Evolutionary conservation across 2,797 vertebrate genomes (phyloP).

Genomic region (Acrossocheilus wenchowensis): DNA sequence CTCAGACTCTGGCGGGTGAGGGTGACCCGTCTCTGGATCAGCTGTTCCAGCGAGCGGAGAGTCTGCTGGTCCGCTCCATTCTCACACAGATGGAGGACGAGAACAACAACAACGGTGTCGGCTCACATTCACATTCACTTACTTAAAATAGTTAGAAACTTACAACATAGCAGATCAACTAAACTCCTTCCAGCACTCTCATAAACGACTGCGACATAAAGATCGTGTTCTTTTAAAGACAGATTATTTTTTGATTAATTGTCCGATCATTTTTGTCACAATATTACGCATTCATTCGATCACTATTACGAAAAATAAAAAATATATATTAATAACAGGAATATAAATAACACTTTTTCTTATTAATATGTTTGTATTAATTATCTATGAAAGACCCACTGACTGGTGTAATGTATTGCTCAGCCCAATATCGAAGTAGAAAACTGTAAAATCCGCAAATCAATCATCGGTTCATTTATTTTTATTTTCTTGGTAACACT

Average conservation of each 20-base stretch:
- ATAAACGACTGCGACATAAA: background rate
- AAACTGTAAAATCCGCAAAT: background rate
- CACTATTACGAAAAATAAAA: background rate
- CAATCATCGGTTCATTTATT: too few relatives aligned
- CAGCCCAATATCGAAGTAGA: too few relatives aligned
- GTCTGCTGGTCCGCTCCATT: constrained; percentile 78
- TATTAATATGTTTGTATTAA: background rate
- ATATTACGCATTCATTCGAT: background rate
- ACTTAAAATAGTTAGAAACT: background rate
- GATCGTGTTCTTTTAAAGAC: background rate
- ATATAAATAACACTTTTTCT: background rate
- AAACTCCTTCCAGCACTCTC: background rate
- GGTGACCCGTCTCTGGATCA: constrained; percentile 75
- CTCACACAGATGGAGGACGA: constrained; percentile 80
- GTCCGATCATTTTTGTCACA: background rate
- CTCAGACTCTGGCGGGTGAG: constrained; percentile 76
- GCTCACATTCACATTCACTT: background rate
- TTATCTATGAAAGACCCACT: background rate
- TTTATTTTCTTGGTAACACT: too few relatives aligned
- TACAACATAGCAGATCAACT: background rate
- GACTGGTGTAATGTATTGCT: background rate
- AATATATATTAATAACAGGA: background rate
- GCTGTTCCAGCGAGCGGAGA: constrained; percentile 81
- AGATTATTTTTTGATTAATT: too few relatives aligned
- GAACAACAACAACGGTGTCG: constrained; percentile 73